Conservation (phyloP, 1,140 invertebrate genomes). For the Leptinotarsa defecta region DNA sequence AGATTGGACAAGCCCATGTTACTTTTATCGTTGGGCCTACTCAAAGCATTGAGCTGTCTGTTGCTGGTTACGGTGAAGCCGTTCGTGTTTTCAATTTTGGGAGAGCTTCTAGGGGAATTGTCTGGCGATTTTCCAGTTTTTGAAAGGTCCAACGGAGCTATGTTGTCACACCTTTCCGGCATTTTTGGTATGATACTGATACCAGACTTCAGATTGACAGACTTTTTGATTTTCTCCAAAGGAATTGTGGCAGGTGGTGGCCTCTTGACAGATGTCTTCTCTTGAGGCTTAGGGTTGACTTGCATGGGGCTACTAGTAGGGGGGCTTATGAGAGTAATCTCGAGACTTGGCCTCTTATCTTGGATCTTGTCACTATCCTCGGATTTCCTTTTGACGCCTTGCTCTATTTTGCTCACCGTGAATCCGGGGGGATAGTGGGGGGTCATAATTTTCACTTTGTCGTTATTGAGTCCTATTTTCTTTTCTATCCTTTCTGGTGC, state of each 20-base stretch:
- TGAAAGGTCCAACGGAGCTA: slow-evolving; percentile 50
- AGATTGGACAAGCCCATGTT: slow-evolving; percentile 48
- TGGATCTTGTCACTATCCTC: slow-evolving; percentile 35
- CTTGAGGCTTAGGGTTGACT: slow-evolving; percentile 30
- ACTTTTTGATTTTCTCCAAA: slow-evolving; percentile 52
- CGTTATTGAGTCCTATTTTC: slow-evolving; percentile 34
- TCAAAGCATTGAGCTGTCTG: slow-evolving; percentile 34
- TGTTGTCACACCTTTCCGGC: slow-evolving; percentile 44
- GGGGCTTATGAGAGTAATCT: slow-evolving; percentile 52
- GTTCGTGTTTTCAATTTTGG: slow-evolving; percentile 38
- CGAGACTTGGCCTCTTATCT: slow-evolving; percentile 53
- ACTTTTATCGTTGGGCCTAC: slow-evolving; percentile 36
- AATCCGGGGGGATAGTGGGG: slow-evolving; percentile 51
- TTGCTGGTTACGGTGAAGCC: slow-evolving; percentile 34
- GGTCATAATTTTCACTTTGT: slow-evolving; percentile 43
- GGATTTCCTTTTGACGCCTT: slow-evolving; percentile 45
- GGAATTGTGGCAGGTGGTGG: slow-evolving; percentile 54
- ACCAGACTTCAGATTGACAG: slow-evolving; percentile 48
- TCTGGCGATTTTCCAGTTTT: slow-evolving; percentile 42
- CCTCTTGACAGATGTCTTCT: slow-evolving; percentile 42
- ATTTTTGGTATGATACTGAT: slow-evolving; percentile 53
- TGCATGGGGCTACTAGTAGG: slow-evolving; percentile 14
- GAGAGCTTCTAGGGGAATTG: slow-evolving; percentile 33
- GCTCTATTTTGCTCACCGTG: slow-evolving; percentile 54
- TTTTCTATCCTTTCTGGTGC: slow-evolving; percentile 34